A percentile compares a stretch with the other conserved stretches of the same genome.
phyloP scores from a whole-genome alignment of 2,888 invertebrate species.

The Ecliptopera silaceata region DNA sequence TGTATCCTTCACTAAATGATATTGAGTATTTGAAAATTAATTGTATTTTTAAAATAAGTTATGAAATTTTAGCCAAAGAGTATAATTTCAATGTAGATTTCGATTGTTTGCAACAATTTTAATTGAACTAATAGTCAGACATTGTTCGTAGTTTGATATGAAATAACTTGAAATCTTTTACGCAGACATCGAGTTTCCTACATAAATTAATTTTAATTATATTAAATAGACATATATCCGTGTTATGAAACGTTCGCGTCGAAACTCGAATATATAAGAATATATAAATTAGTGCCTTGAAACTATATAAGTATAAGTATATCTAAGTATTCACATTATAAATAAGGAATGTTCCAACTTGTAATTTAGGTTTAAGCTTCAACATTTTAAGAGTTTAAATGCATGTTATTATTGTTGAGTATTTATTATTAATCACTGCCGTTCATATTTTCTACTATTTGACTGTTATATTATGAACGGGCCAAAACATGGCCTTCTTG shows the following conservation, averaged over 20 bases:
- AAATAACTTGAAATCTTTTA: no score
- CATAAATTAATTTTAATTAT: no score
- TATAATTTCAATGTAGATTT: conserved; percentile 30
- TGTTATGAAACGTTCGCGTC: no score
- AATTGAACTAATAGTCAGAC: no score
- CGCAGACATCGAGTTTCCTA: no score
- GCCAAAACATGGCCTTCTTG: conserved; percentile 38
- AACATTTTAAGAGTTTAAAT: conserved; percentile 32
- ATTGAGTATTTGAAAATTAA: no score
- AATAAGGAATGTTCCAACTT: conserved; percentile 54
- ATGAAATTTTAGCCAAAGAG: conserved; percentile 39
- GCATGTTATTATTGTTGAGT: conserved; percentile 32
- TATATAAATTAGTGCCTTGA: conserved; percentile 48
- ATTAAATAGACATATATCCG: no score
- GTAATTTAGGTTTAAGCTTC: conserved; percentile 34
- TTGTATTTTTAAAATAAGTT: conserved; percentile 27
- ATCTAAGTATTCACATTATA: conserved; percentile 43
- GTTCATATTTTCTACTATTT: conserved; percentile 36
- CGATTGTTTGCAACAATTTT: not conserved
- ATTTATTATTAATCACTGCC: conserved; percentile 36
- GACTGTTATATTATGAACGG: conserved; percentile 27
- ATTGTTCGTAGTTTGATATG: no score
- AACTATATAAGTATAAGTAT: conserved; percentile 35
- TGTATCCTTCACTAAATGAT: no score
- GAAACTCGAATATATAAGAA: conserved; percentile 33